These are phyloP conservation scores for Caenorhabditis briggsae DNA, from an alignment of 1,140 invertebrate genomes.

Conservation along the genomic window DNA sequence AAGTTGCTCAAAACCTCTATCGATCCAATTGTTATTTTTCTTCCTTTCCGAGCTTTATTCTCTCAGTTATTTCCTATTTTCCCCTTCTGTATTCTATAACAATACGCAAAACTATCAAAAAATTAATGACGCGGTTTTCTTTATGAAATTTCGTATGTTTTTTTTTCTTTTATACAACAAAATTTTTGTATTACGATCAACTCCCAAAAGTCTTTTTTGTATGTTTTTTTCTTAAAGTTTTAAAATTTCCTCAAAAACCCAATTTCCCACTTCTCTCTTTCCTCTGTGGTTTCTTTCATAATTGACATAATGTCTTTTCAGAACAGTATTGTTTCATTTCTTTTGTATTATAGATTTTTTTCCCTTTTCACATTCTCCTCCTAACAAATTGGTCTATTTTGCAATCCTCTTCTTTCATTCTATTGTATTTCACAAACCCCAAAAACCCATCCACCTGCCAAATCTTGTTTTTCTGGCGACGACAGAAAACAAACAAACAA, in stretches of 20 bases:
- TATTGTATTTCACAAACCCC: background rate
- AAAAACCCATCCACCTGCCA: constrained; percentile 28
- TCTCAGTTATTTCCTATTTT: background rate
- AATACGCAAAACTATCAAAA: constrained; percentile 29
- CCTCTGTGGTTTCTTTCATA: constrained; percentile 53
- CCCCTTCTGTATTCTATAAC: background rate
- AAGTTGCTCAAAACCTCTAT: constrained; percentile 41
- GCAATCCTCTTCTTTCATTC: constrained; percentile 11
- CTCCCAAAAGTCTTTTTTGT: constrained; percentile 48
- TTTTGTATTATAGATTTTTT: constrained; percentile 11
- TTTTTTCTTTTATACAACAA: background rate
- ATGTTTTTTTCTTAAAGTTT: background rate
- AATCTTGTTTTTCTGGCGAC: background rate
- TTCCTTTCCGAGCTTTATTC: constrained; percentile 20
- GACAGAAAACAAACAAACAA: constrained; percentile 10
- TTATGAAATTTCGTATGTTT: constrained; percentile 1
- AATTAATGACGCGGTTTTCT: constrained; percentile 45
- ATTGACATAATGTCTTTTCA: constrained; percentile 42
- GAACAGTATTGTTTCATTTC: background rate
- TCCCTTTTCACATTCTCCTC: background rate
- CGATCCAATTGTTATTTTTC: constrained; percentile 48
- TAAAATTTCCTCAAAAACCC: background rate
- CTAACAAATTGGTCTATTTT: background rate
- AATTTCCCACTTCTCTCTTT: constrained; percentile 34
- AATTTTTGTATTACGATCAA: background rate